phyloP scores from a whole-genome alignment of 2,888 invertebrate species.

The Listrodromus nycthemerus region DNA sequence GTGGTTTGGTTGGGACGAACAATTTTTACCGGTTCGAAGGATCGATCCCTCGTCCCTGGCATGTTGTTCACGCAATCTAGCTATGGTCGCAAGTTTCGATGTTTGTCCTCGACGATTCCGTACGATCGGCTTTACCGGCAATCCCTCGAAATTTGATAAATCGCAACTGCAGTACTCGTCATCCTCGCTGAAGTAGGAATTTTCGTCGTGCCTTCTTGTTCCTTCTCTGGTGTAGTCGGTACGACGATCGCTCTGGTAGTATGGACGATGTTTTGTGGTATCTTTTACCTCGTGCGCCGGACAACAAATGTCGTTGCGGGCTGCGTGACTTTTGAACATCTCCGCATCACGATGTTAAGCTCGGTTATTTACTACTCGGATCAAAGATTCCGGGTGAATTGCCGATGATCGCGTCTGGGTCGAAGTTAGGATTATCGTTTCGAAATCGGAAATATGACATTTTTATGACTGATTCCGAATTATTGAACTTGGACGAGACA shows the following conservation, averaged over 20 bases:
- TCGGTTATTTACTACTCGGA: not conserved
- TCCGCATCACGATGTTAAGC: conserved; percentile 49
- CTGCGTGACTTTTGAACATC: conserved; percentile 34
- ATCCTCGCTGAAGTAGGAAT: conserved; percentile 15
- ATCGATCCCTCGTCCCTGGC: not conserved
- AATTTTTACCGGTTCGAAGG: not conserved
- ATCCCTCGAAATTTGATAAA: conserved; percentile 36
- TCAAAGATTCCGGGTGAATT: not conserved
- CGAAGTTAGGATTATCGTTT: not conserved
- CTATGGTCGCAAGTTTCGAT: not conserved
- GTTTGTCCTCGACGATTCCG: conserved; percentile 1
- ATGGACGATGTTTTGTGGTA: conserved; percentile 1
- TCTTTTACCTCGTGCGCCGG: conserved; percentile 32
- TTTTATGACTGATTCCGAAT: not conserved
- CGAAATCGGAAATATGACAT: not conserved
- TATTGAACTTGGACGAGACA: not conserved
- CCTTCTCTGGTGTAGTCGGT: not conserved
- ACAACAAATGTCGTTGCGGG: conserved; percentile 13
- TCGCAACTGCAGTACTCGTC: conserved; percentile 50
- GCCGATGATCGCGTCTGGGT: not conserved
- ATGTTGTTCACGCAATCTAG: conserved; percentile 4
- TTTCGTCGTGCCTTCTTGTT: not conserved
- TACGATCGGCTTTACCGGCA: conserved; percentile 7
- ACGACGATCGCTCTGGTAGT: conserved; percentile 13
- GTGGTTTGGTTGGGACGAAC: not conserved